Percentiles rank a stretch among this genome's conserved stretches.
phyloP scores from a whole-genome alignment of 2,797 vertebrate species.

The Mormyrops boulengeri region DNA sequence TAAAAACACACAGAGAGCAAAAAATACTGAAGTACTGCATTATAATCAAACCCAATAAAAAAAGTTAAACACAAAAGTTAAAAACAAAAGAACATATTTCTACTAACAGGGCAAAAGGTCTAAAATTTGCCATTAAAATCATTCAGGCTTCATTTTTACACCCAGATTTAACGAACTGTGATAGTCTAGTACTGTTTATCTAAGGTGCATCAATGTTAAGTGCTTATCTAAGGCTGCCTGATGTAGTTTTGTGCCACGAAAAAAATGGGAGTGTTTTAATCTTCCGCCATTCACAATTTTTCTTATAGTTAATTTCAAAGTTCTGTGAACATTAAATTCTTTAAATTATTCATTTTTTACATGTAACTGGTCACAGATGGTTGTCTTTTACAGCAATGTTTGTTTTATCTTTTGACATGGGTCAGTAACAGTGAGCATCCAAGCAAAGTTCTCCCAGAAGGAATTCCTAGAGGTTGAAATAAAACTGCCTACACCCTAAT shows the following conservation, averaged over 20 bases:
- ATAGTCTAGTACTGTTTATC: background rate
- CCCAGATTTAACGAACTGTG: background rate
- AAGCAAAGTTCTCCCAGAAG: background rate
- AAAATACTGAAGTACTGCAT: background rate
- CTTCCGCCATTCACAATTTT: too few species aligned
- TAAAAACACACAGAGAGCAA: background rate
- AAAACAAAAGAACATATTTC: background rate
- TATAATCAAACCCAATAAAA: background rate
- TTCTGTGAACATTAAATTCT: too few species aligned
- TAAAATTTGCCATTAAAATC: background rate
- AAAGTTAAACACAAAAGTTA: background rate
- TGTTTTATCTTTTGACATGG: background rate
- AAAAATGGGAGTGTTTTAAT: too few species aligned
- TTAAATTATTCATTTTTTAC: too few species aligned
- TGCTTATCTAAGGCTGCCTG: background rate
- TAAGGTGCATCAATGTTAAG: background rate
- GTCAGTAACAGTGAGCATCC: background rate
- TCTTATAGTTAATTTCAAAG: too few species aligned
- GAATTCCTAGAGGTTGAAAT: background rate
- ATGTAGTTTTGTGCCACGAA: background rate
- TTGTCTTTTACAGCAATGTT: too few species aligned
- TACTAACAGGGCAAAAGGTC: background rate
- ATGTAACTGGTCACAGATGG: too few species aligned
- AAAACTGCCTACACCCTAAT: background rate
- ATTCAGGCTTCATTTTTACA: background rate